Conservation (phyloP, 1,140 invertebrate species). For the Leptinotarsa lineolata region DNA sequence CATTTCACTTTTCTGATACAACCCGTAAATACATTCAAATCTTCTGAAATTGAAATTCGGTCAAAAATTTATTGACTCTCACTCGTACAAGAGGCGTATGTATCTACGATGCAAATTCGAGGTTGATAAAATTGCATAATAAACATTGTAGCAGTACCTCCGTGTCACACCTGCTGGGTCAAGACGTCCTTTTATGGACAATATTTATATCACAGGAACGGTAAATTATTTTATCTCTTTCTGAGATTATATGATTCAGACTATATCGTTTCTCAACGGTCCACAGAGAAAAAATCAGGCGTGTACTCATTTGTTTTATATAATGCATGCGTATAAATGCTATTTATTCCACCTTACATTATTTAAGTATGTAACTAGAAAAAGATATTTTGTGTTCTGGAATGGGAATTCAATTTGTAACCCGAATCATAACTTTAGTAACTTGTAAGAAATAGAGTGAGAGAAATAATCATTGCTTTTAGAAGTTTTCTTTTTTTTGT, state of each 20-base stretch:
- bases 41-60: too few species aligned
- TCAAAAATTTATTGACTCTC: neutral
- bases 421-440: too few species aligned
- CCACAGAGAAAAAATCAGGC: neutral
- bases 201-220: slow-evolving; percentile 9
- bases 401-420: too few species aligned
- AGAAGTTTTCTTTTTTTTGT: too few species aligned
- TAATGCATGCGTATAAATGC: neutral
- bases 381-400: too few species aligned
- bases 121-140: slow-evolving; percentile 11
- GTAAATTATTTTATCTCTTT: slow-evolving; percentile 17
- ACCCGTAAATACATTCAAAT: too few species aligned
- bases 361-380: too few species aligned
- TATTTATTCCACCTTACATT: too few species aligned
- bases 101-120: slow-evolving; percentile 7
- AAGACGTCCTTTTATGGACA: slow-evolving; percentile 10
- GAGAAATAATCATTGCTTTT: too few species aligned
- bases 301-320: neutral
- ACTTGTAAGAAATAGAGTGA: too few species aligned
- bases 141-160: neutral
- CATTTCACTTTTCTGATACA: too few species aligned
- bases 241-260: slow-evolving; percentile 6
- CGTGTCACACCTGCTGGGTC: slow-evolving; percentile 14
- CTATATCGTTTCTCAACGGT: slow-evolving; percentile 7
- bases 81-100: slow-evolving; percentile 1